Base-by-base conservation (phyloP, 2,888 invertebrate species). In the Lycaena phlaeas region DNA sequence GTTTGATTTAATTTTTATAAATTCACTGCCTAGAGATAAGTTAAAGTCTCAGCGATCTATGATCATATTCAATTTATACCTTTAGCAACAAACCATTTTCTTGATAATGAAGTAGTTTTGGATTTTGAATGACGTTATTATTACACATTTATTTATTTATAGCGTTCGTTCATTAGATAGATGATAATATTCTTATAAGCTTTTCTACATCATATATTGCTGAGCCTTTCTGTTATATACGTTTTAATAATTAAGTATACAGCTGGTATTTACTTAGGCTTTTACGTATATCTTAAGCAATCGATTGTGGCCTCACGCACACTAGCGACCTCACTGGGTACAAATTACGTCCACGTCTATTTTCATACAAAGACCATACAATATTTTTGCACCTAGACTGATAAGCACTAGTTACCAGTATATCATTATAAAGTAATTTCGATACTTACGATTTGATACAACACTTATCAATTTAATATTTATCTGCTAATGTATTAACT, bases 381-480 rank as follows among this genome's bases (percentile, higher is more conserved):
- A 60, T 81, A 81, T 82, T 82, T 82, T 82, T 81, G 79, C 81
- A 82, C 79, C 50, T 74, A 71, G 66, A 60, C 61, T 67, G 61
- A 61, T 57, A 61, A 60, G 63, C 72, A 72, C 67, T 68, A 56
- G 52, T 67, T 67, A 55, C 52, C 40, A 25, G 31, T 25, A 25
- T 25, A 31, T 31, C 15, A 31, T 26, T 17, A 22, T 22, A 7
- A 22, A 7, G 9, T 9, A 9, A 22, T 22, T 5, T 3, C 22
- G 9, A 22, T 7, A 22, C 2, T 3, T 3, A 22, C 22, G 9
- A 40, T 38, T 18, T 18, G 10, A 12, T 40, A 40, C n/a, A n/a
- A n/a, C n/a, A n/a, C n/a, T n/a, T n/a, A n/a, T n/a, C n/a, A n/a
- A n/a, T n/a, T n/a, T n/a, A n/a, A n/a, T n/a, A n/a, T n/a, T n/a